These are phyloP conservation scores for Gymnocephalus cernua DNA, from an alignment of 2,113 vertebrate species.

Conservation along the genomic window DNA sequence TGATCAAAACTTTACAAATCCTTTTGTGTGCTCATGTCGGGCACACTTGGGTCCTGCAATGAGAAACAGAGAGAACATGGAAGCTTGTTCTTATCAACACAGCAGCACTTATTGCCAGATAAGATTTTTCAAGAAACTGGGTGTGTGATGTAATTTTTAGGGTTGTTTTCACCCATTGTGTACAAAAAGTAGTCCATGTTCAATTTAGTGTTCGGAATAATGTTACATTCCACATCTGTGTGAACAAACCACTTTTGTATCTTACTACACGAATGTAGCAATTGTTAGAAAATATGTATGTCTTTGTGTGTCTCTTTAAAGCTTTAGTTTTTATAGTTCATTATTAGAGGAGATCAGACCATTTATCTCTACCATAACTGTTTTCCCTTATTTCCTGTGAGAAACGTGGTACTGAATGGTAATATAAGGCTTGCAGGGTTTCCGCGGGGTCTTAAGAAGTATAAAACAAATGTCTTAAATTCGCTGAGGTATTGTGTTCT, in stretches of 20 bases:
- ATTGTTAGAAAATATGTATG: too few species aligned
- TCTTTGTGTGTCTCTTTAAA: neutral
- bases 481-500: too few species aligned
- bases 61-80: conserved; percentile 40
- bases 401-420: neutral
- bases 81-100: conserved; percentile 49
- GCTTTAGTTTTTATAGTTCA: neutral
- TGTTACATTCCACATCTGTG: too few species aligned
- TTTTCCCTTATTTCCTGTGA: neutral
- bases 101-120: conserved; percentile 35
- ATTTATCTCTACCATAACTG: neutral
- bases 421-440: too few species aligned
- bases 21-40: conserved; percentile 40
- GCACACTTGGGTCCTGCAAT: conserved; percentile 17
- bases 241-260: too few species aligned
- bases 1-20: conserved; percentile 40
- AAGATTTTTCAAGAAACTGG: conserved; percentile 47
- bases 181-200: conserved; percentile 7
- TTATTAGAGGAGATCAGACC: neutral
- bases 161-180: neutral
- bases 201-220: too few species aligned
- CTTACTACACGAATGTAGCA: too few species aligned
- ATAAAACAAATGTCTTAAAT: too few species aligned
- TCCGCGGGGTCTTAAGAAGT: too few species aligned
- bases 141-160: conserved; percentile 2